These are phyloP conservation scores for Phortica okadai DNA, from an alignment of 2,888 invertebrate species.

Conservation along the genomic window DNA sequence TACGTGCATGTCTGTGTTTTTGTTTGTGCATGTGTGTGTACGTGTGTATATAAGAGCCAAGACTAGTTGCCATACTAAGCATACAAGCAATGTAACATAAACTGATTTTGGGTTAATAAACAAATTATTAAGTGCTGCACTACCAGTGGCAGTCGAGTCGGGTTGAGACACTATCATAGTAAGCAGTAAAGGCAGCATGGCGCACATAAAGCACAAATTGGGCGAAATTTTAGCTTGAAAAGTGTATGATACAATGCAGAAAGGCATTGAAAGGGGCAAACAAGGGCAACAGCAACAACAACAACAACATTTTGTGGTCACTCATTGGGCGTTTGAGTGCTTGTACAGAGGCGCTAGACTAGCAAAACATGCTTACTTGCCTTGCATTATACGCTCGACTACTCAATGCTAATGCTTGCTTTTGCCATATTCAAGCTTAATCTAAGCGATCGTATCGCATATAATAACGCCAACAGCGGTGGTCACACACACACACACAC, in stretches of 20 bases:
- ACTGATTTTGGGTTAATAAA: constrained; percentile 68
- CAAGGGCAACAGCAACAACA: constrained; percentile 14
- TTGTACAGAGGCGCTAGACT: constrained; percentile 19
- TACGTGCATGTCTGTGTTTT: not conserved
- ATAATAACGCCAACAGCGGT: not conserved
- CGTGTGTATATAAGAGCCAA: constrained; percentile 4
- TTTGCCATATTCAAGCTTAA: constrained; percentile 2
- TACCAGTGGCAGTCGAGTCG: constrained; percentile 32
- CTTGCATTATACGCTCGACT: not conserved
- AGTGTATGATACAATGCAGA: too few relatives aligned
- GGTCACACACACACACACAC: not conserved
- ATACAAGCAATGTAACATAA: constrained; percentile 44
- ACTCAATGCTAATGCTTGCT: not conserved
- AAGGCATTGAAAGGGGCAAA: not conserved
- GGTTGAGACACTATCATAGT: constrained; percentile 3
- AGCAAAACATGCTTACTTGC: constrained; percentile 8
- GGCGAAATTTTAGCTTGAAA: too few relatives aligned
- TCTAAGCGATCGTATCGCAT: constrained; percentile 21
- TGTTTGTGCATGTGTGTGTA: not conserved
- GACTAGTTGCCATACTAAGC: constrained; percentile 20
- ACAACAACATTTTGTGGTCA: constrained; percentile 10
- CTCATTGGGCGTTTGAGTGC: constrained; percentile 30
- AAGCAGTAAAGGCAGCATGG: not conserved
- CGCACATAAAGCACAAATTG: not conserved
- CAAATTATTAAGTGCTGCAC: constrained; percentile 63